Evolutionary conservation across 2,113 vertebrate species (phyloP).

Genomic region (Gallinago undulata): DNA sequence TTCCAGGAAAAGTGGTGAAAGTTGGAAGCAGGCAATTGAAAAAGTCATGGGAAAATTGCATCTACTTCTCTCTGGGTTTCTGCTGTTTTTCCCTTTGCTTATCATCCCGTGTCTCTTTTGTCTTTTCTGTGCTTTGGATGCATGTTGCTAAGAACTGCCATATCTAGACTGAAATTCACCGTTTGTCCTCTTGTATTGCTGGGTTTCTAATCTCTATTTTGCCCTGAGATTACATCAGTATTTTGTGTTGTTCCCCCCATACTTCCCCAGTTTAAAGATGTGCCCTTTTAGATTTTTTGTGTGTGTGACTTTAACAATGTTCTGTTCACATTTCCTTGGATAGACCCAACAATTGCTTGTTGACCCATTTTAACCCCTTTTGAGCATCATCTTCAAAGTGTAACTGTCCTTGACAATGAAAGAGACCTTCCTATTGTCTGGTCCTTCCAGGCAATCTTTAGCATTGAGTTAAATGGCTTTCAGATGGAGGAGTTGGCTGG

Average conservation of each 20-base stretch:
- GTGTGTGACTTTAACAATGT: conserved; percentile 76
- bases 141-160: neutral
- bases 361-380: conserved; percentile 90
- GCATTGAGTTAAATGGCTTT: conserved; percentile 82
- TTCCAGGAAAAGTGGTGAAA: neutral
- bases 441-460: conserved; percentile 82
- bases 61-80: neutral
- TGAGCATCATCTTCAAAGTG: conserved; percentile 89
- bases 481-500: conserved; percentile 80
- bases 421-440: conserved; percentile 84
- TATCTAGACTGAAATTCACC: neutral
- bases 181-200: neutral
- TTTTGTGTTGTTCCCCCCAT: conserved; percentile 4
- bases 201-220: conserved; percentile 10
- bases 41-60: neutral
- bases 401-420: conserved; percentile 94
- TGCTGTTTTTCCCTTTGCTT: neutral
- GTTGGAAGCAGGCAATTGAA: neutral
- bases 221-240: conserved; percentile 55
- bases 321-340: conserved; percentile 78
- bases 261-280: conserved; percentile 68
- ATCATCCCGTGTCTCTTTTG: neutral
- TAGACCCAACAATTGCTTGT: conserved; percentile 78
- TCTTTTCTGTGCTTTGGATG: neutral
- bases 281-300: conserved; percentile 70